Evolutionary conservation across 1,140 invertebrate species (phyloP), one percentile per base, ranked within the genome.

Genomic region (Drosophila kurseongensis): DNA sequence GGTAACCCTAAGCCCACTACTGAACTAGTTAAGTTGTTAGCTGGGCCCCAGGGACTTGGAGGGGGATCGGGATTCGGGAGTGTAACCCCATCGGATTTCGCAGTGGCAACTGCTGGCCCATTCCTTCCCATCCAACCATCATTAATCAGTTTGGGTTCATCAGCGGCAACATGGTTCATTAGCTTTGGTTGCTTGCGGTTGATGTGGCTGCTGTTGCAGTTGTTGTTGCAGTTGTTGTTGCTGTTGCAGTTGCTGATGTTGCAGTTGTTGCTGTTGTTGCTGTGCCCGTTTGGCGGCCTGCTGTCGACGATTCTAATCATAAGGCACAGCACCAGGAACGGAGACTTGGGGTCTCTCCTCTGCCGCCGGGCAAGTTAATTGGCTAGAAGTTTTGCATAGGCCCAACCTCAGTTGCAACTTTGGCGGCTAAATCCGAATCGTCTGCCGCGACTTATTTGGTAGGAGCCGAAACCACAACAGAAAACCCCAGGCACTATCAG

Each of bases 341-440:
- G 23, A 23, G 51, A 41, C 54, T 35, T 42, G 67, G 41, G 57
- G 27, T 6, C 50, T 63, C 66, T 75, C 73, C 48, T 35, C 48
- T 63, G 60, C 75, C 59, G 72, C 41, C 65, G 47, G 61, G 66
- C 54, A 88, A 88, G 83, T 88, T 88, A 88, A 88, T 88, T 88
- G 83, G 83, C 76, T 88, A 88, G 83, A 88, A 88, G 83, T 89
- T 86, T 88, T 88, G 80, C 83, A 88, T 88, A 88, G 84, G 79
- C 65, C 45, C 52, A 71, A 50, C 63, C 61, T 56, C 45, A 29
- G 36, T 8, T 7, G 41, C 45, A 45, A 54, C 80, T 61, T 83
- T 84, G 80, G 78, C 83, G 79, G 82, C 75, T 66, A 73, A 75
- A 63, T 67, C 73, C 75, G 59, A 73, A 69, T 81, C 61, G 48